These are phyloP conservation scores for Nannobrachium achirus DNA, from an alignment of 2,113 vertebrate species.

Conservation along the genomic window DNA sequence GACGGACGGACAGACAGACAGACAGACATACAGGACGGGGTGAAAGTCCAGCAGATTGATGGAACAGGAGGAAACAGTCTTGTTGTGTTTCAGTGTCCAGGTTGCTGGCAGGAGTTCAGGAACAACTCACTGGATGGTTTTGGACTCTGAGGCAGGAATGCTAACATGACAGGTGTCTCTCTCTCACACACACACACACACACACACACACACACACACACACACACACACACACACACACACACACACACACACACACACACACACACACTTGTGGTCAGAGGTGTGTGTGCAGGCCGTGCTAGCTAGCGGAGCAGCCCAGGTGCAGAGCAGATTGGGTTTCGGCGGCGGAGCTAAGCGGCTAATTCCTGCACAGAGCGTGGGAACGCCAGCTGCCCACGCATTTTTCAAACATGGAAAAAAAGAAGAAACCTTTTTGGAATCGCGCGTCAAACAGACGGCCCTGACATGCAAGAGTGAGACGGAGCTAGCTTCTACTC, in stretches of 20 bases:
- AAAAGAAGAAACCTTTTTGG: constrained; percentile 74
- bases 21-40: background rate
- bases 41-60: too few species aligned
- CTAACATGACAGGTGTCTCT: too few species aligned
- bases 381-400: constrained; percentile 85
- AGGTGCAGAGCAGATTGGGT: constrained; percentile 89
- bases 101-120: too few species aligned
- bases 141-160: too few species aligned
- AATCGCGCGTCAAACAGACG: constrained; percentile 77
- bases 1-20: background rate
- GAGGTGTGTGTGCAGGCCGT: constrained; percentile 86
- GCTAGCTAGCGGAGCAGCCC: constrained; percentile 67
- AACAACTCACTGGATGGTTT: too few species aligned
- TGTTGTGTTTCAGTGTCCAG: too few species aligned
- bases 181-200: background rate
- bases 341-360: constrained; percentile 75
- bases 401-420: constrained; percentile 79
- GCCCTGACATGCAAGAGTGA: constrained; percentile 77
- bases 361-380: constrained; percentile 78
- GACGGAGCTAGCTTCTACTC: constrained; percentile 62
- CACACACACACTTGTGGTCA: constrained; percentile 65
- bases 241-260: constrained; percentile 23
- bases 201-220: background rate
- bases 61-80: too few species aligned
- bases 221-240: background rate